Base-by-base conservation (phyloP, 2,888 invertebrate genomes). In the Anticlea derivata region DNA sequence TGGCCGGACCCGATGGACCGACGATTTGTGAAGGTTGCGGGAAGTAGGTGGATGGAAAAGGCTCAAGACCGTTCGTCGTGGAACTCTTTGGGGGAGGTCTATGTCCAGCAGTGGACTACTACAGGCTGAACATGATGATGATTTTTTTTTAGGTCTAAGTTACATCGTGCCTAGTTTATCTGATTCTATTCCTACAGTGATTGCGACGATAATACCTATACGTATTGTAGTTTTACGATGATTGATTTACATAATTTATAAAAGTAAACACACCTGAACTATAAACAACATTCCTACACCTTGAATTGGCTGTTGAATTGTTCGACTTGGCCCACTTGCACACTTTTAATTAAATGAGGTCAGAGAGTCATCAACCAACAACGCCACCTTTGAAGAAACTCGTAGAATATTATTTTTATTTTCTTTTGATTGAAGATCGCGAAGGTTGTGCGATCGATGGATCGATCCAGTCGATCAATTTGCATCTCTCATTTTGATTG, bases 361-460 rank as follows among this genome's bases (percentile, higher is more conserved):
- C 34, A 51, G 39, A n/a, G n/a, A n/a, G 43, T 40, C 22, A 37
- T 13, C 22, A 11, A 31, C 46, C 37, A 50, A 46, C 58, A 60
- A 56, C 61, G 58, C 57, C 61, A n/a, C n/a, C 64, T 55, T 65
- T 65, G 60, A 55, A 55, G 17, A 49, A 45, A 52, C 38, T 58
- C 33, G 49, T 35, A 10, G 38, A 39, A 17, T 17, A 17, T 17
- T 27, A 50, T 54, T 58, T 17, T 52, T 31, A 24, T n/a, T 26
- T 26, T 47, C 33, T 33, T 17, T 31, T n/a, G n/a, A n/a, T n/a
- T 31, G 6, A 26, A 33, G 39, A 20, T 11, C 10, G 37, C n/a
- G 34, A 41, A 13, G 31, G 34, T 47, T 43, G 7, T 43, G 40
- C 35, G 38, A 55, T 52, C 35, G 48, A 55, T 52, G 31, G 48